Percentiles rank a stretch among this genome's conserved stretches.
phyloP scores from a whole-genome alignment of 1,140 invertebrate genomes.

The Potamilus streckersoni region DNA sequence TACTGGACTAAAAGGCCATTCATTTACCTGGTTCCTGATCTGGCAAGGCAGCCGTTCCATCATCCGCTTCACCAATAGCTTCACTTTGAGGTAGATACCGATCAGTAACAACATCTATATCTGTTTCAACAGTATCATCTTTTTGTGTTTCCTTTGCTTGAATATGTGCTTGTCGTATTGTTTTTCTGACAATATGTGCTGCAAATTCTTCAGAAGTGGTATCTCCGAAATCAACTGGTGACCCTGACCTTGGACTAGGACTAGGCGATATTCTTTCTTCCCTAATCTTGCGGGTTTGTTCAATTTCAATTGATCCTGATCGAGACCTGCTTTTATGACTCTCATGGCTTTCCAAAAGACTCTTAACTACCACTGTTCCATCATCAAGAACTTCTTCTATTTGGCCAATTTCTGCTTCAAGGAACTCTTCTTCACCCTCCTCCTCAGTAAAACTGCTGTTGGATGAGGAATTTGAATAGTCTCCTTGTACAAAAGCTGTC shows the following conservation, averaged over 20 bases:
- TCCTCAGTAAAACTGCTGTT: constrained; percentile 29
- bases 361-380: constrained; percentile 52
- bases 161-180: constrained; percentile 27
- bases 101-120: constrained; percentile 16
- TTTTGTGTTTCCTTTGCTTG: constrained; percentile 26
- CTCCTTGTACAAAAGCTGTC: constrained; percentile 43
- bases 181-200: constrained; percentile 32
- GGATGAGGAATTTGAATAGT: constrained; percentile 20
- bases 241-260: constrained; percentile 29
- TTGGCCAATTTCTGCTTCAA: constrained; percentile 41
- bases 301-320: constrained; percentile 41
- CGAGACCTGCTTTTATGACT: constrained; percentile 29
- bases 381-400: constrained; percentile 52
- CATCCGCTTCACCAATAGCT: neutral
- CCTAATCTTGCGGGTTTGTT: constrained; percentile 13
- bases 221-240: constrained; percentile 19
- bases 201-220: constrained; percentile 19
- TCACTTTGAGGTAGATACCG: constrained; percentile 11
- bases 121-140: constrained; percentile 30
- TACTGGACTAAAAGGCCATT: no score
- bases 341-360: constrained; percentile 40
- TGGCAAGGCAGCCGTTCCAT: constrained; percentile 8
- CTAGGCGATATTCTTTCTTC: constrained; percentile 40
- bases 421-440: constrained; percentile 31
- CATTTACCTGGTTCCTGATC: constrained; percentile 30